Percentiles rank a stretch among this genome's conserved stretches.
These are phyloP conservation scores for Cynopterus sphinx DNA, from an alignment of 2,797 vertebrate species.

Conservation along the genomic window DNA sequence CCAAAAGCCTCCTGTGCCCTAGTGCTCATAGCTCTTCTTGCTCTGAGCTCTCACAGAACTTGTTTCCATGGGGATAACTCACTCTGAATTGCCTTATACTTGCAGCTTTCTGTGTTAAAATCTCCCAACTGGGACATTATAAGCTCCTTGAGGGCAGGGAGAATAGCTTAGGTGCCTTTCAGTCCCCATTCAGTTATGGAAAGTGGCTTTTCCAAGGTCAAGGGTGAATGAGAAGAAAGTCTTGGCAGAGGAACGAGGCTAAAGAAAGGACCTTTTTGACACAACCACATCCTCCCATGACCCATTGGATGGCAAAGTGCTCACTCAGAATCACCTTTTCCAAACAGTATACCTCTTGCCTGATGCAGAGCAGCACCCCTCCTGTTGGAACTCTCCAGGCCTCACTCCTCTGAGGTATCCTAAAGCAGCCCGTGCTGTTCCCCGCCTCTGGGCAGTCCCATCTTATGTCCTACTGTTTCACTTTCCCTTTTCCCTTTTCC, in stretches of 20 bases:
- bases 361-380: background rate
- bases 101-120: background rate
- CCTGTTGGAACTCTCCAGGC: background rate
- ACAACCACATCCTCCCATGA: background rate
- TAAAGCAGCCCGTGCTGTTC: background rate
- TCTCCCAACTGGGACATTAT: background rate
- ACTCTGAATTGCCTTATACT: background rate
- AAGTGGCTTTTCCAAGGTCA: background rate
- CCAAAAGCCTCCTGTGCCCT: accelerated
- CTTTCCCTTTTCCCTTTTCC: background rate
- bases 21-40: background rate
- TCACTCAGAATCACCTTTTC: background rate
- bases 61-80: background rate
- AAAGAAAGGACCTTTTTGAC: background rate
- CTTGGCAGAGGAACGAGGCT: background rate
- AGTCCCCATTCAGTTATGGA: background rate
- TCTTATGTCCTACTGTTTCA: background rate
- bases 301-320: background rate
- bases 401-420: background rate
- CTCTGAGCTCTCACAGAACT: background rate
- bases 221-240: background rate
- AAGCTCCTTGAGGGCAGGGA: background rate
- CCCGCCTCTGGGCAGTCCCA: background rate
- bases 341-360: background rate
- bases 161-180: background rate